Conservation (phyloP, 2,113 vertebrate genomes). For the Salminus brasiliensis region DNA sequence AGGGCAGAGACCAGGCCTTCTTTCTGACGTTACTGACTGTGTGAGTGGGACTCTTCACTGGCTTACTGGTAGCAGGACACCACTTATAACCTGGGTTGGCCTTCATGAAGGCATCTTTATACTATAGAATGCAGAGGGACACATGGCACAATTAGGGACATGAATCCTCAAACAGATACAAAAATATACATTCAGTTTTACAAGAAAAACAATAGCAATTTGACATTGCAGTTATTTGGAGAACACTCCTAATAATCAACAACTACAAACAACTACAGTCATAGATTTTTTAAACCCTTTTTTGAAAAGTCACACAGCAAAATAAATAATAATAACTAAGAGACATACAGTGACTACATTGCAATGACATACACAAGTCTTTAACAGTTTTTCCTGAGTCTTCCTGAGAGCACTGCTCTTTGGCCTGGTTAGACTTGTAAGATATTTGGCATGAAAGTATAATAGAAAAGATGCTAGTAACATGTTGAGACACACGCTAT, state of each 20-base stretch:
- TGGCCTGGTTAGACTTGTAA: background rate
- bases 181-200: background rate
- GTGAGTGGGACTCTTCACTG: slow-evolving; percentile 86
- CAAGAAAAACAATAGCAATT: no score
- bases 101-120: slow-evolving; percentile 99
- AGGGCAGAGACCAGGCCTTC: slow-evolving; percentile 89
- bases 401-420: background rate
- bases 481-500: background rate
- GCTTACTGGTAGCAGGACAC: slow-evolving; percentile 97
- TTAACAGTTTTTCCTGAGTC: background rate
- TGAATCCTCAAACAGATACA: background rate
- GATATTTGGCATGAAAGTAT: background rate
- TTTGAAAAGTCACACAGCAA: no score
- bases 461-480: background rate
- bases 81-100: slow-evolving; percentile 98
- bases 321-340: no score
- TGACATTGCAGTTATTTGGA: no score
- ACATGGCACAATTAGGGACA: background rate
- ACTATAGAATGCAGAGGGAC: slow-evolving; percentile 74
- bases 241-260: no score
- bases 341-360: background rate
- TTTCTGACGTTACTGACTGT: slow-evolving; percentile 85
- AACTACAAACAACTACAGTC: no score
- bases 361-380: background rate
- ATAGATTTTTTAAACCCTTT: no score